Base-by-base conservation (phyloP, 2,797 vertebrate genomes). In the Macrochelys suwanniensis region DNA sequence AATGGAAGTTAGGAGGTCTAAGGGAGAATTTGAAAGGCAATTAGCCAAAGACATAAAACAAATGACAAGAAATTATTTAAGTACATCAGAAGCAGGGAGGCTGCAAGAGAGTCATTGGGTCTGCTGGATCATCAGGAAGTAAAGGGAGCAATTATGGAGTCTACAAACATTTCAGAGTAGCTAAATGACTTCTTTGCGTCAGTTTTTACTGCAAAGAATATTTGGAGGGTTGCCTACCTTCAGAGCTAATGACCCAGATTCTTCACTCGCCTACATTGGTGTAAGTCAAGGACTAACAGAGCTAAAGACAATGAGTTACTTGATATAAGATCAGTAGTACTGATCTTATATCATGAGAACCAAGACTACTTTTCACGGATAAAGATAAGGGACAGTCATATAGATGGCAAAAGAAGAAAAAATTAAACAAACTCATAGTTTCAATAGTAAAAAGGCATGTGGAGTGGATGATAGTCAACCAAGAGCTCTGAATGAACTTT, bases 11-110 rank as follows among this genome's bases (percentile, higher is more conserved):
- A 78, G 49, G 65, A 91, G 68, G 47, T n/a, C 42, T 80, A 42
- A 26, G 42, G 80, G 92, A 97, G 80, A 26, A 45, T 57, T 59
- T 82, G 23, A 87, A 93, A 88, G 95, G 76, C 56, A 88, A 84
- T 84, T 91, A 90, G 42, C 87, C 68, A 82, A 53, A 89, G 82
- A 57, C 87, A 81, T 50, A 51, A 93, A 94, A 81, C 33, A 76
- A 80, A 47, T 15, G 88, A 21, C 45, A 79, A 82, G 61, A 93
- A 96, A 87, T 47, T 11, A 77, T 94, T 92, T 84, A 79, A 93
- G 84, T 56, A 88, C 80, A 82, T 68, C 85, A 90, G 79, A 89
- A 94, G 68, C 74, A 88, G 77, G n/a, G 79, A 90, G n/a, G 7
- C 80, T 82, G 19, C 42, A 61, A 86, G 19, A 74, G 51, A 79